Percentiles rank a stretch among this genome's conserved stretches.
These are phyloP conservation scores for Aldrovandia affinis DNA, from an alignment of 2,797 vertebrate genomes.

Conservation along the genomic window DNA sequence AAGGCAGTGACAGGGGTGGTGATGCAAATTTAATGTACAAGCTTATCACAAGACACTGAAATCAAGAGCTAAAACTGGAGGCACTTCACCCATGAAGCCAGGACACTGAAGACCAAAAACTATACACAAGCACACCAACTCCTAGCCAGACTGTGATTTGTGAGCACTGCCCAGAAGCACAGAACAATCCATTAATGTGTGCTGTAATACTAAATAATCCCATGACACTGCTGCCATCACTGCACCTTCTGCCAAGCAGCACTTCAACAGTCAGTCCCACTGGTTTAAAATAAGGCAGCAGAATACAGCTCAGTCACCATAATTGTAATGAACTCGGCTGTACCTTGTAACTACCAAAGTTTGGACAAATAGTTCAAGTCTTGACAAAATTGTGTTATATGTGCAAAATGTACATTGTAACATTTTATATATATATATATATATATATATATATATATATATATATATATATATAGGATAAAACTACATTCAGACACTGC, in stretches of 20 bases:
- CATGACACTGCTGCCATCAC: background rate
- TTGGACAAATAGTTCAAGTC: background rate
- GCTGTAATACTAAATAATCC: background rate
- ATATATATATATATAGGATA: background rate
- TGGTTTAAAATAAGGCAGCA: background rate
- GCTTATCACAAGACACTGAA: background rate
- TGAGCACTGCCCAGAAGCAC: background rate
- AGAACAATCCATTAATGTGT: background rate
- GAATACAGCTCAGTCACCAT: background rate
- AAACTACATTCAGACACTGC: background rate
- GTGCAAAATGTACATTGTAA: too few species aligned
- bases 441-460: too few species aligned
- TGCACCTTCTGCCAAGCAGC: background rate
- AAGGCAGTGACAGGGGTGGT: background rate
- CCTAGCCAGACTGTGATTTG: background rate
- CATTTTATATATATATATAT: too few species aligned
- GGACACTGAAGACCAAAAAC: conserved; percentile 18
- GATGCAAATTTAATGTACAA: too few species aligned
- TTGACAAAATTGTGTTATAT: background rate
- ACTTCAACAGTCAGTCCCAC: background rate
- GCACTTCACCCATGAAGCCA: background rate
- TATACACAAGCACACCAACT: too few species aligned
- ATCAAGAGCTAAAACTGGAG: background rate
- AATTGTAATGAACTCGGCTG: background rate
- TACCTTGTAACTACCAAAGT: background rate